phyloP scores from a whole-genome alignment of 2,797 vertebrate genomes.

The Gymnothorax reevesii region DNA sequence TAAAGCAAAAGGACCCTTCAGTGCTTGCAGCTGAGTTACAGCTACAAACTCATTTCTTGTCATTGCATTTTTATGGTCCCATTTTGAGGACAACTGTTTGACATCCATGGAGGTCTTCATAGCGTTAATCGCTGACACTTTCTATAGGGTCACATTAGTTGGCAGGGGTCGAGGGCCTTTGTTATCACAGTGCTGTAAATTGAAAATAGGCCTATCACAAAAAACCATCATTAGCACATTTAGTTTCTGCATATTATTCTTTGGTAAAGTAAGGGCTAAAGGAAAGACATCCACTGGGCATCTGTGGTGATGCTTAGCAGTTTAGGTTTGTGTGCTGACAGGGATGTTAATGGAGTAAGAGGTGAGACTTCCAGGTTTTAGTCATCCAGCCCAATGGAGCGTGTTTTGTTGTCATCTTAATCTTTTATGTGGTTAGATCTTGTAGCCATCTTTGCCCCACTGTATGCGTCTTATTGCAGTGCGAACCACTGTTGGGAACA shows the following conservation, averaged over 20 bases:
- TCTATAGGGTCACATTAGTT: constrained; percentile 12
- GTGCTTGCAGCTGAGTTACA: neutral
- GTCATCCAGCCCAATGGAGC: neutral
- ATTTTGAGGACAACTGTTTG: neutral
- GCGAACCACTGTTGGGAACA: neutral
- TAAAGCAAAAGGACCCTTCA: neutral
- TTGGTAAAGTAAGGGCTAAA: neutral
- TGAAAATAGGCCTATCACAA: neutral
- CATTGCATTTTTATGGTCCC: neutral
- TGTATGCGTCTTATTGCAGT: neutral
- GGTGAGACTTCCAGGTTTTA: too few relatives aligned
- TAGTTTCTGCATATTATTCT: neutral
- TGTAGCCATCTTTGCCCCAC: neutral
- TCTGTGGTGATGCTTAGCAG: neutral
- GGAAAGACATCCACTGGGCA: neutral
- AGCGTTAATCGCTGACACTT: neutral
- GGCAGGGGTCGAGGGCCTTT: neutral
- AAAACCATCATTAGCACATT: neutral
- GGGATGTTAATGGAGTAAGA: neutral
- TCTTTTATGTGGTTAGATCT: too few relatives aligned
- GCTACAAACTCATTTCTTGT: neutral
- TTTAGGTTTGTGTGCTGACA: neutral
- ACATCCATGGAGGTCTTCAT: neutral
- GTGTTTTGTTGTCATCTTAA: too few relatives aligned
- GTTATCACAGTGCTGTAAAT: neutral